Conservation (phyloP, 64 coral and sea anemone genomes). For the Catalaphyllia jardinei region DNA sequence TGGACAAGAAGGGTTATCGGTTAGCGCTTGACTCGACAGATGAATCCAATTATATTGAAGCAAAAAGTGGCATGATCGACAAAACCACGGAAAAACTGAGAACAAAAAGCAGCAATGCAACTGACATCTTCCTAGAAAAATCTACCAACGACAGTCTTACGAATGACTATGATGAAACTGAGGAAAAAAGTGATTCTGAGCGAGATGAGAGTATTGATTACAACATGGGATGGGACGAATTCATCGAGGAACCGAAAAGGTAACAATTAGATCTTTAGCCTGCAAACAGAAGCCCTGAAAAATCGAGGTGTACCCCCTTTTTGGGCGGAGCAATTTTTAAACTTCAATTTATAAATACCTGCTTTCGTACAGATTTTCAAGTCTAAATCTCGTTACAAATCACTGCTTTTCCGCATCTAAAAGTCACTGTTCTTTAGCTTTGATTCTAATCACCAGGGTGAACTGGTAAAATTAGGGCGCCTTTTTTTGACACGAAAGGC, state of each 20-base stretch:
- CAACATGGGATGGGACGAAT: conserved; percentile 54
- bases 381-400: too few relatives aligned
- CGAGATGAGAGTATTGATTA: conserved; percentile 90
- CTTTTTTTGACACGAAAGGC: too few relatives aligned
- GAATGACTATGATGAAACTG: conserved; percentile 63
- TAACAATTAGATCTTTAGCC: neutral
- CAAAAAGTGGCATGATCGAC: neutral
- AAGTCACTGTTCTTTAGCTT: too few relatives aligned
- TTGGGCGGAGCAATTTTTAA: too few relatives aligned
- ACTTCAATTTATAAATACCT: too few relatives aligned
- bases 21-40: conserved; percentile 36
- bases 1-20: conserved; percentile 50
- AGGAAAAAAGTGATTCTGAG: conserved; percentile 72
- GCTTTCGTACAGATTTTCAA: too few relatives aligned
- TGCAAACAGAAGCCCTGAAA: too few relatives aligned
- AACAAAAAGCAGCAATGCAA: neutral
- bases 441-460: too few relatives aligned
- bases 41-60: conserved; percentile 40
- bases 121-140: neutral
- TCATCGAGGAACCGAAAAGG: conserved; percentile 20
- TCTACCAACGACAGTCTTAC: conserved; percentile 27
- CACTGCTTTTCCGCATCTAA: too few relatives aligned
- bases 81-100: neutral
- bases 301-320: too few relatives aligned
- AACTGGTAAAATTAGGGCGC: too few relatives aligned